Conservation (phyloP, 2,888 invertebrate species). For the Tipula vernalis region DNA sequence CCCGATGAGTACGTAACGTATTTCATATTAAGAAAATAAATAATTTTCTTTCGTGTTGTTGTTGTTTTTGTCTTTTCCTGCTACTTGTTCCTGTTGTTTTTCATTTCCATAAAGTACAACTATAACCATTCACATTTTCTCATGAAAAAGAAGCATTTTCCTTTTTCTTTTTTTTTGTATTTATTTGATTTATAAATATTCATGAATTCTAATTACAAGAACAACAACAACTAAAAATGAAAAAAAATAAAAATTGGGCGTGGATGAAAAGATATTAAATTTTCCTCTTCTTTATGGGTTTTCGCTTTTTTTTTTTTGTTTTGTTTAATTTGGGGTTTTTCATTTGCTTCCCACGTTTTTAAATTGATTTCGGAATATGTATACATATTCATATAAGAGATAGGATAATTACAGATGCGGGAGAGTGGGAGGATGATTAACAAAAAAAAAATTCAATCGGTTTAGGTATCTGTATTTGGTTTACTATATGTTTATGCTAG, state of each 20-base stretch:
- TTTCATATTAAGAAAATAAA: background rate
- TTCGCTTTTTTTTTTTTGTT: background rate
- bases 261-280: background rate
- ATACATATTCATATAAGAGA: background rate
- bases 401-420: background rate
- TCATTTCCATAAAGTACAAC: background rate
- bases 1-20: background rate
- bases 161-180: background rate
- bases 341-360: background rate
- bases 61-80: background rate
- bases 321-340: background rate
- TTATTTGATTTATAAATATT: background rate
- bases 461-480: background rate
- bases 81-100: background rate
- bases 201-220: background rate
- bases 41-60: background rate
- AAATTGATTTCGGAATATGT: background rate
- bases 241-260: background rate
- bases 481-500: background rate
- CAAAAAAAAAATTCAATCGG: background rate
- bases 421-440: background rate
- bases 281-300: background rate
- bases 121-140: background rate
- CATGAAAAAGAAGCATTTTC: background rate
- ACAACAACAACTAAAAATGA: background rate